phyloP scores from a whole-genome alignment of 2,113 vertebrate species.

The Circaetus gallicus region DNA sequence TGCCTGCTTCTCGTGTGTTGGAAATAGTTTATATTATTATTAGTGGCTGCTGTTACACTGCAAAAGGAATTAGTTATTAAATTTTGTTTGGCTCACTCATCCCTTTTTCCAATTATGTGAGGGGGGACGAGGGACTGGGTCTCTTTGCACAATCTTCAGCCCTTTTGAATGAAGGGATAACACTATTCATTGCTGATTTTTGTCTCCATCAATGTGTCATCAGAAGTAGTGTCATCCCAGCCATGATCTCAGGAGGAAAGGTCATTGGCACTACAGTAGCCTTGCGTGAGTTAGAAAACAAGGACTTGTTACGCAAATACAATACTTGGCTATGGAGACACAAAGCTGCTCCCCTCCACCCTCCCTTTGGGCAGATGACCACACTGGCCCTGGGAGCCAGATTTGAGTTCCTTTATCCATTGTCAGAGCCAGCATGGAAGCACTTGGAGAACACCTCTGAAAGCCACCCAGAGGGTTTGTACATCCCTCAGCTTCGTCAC shows the following conservation, averaged over 20 bases:
- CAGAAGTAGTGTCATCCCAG: background rate
- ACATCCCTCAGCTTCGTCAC: background rate
- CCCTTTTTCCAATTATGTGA: background rate
- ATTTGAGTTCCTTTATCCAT: background rate
- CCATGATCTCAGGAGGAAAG: background rate
- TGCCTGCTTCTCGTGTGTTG: background rate
- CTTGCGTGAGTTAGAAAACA: background rate
- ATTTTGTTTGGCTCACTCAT: background rate
- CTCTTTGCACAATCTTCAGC: background rate
- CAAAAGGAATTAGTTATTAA: background rate
- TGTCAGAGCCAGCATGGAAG: background rate
- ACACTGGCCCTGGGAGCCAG: background rate
- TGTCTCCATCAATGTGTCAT: background rate
- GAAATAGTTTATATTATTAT: background rate
- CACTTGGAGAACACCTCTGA: background rate
- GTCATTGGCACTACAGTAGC: background rate
- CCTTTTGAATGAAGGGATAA: background rate
- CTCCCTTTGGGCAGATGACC: background rate
- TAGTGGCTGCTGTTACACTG: background rate
- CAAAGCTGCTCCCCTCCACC: background rate
- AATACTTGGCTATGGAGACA: background rate
- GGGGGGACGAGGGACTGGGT: background rate
- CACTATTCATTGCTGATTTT: background rate
- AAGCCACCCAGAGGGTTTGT: background rate
- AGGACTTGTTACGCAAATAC: background rate